Evolutionary conservation across 2,888 invertebrate species (phyloP), one percentile per base, ranked within the genome.

Genomic region (Antheraea assamensis): DNA sequence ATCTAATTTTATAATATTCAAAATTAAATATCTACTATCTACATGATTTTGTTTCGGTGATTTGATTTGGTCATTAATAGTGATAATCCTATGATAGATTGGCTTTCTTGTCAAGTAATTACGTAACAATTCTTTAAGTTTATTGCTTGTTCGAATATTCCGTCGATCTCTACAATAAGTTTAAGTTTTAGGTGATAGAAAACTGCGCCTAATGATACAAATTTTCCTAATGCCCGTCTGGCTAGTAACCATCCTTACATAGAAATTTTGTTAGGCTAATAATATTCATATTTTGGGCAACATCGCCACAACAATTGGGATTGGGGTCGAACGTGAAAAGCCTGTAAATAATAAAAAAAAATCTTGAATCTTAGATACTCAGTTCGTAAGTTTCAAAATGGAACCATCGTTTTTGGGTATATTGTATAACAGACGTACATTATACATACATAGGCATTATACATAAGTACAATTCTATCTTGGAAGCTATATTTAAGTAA

Each of bases 1-100:
- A 74, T 75, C 77, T 77, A 73, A 77, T 76, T 76, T 77, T 76
- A 77, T 77, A 78, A 78, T 74, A 58, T 66, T 68, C 71, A 2
- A 24, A 58, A 58, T 58, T 24, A 24, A 4, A 58, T n/a, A n/a
- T 55, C 4, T 55, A 52, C 0, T 52, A 47, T 10, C 47, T 3
- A 21, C 2, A 58, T 58, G n/a, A 58, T n/a, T 58, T 58, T n/a
- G 13, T 58, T 58, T 55, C n/a, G 55, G 55, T 55, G 55, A 55
- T 55, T n/a, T n/a, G n/a, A 8, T 55, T n/a, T 24, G 24, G n/a
- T n/a, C 13, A 24, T 13, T 24, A 13, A n/a, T 21, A 19, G 7
- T 21, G 52, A 19, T 21, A 21, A 19, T 52, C 19, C 21, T 7
- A 52, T 21, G 19, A 19, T 52, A 21, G 7, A 52, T 19, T 52